Evolutionary conservation across 2,113 vertebrate species (phyloP), one percentile per base, ranked within the genome.

Genomic region (Hiodon alosoides): DNA sequence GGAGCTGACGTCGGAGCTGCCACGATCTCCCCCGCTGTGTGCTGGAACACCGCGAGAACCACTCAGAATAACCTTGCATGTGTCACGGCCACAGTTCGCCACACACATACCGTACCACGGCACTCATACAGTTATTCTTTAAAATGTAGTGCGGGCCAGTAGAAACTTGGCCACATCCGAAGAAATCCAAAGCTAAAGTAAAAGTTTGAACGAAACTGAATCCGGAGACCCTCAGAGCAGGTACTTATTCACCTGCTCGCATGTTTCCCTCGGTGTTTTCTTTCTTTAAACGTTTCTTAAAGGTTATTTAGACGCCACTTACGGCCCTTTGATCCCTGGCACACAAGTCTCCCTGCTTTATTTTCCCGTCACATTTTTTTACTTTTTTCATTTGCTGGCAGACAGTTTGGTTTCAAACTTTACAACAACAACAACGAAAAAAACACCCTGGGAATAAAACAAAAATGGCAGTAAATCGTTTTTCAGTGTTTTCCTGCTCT

Each of bases 61-160:
- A 65, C 31, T 68, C 76, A 82, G 83, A 85, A 86, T 86, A 87
- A 81, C 85, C 86, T 81, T 75, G 87, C 87, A 90, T 89, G 90
- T 88, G 89, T 88, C 88, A 86, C 80, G 69, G 85, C 88, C 89
- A 86, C 90, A 90, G 84, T 90, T 90, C 55, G 88, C 87, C 87
- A 86, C 86, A 86, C 86, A 87, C 86, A 89, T 84, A 85, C 76
- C 85, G 87, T 83, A 81, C 86, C 81, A 78, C 75, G 78, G 82
- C 84, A 86, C 85, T 88, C 85, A 82, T 83, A 84, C 81, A 86
- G 86, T 87, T 88, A 90, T 91, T 90, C 87, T 89, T 84, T 85
- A 86, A 86, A 84, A 69, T 80, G 83, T 81, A 81, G 82, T 79
- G 71, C 79, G 73, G 52, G 78, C 58, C 80, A 48, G 72, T 76